A percentile compares a stretch with the other conserved stretches of the same genome.
phyloP scores from a whole-genome alignment of 35 echinoderm and acorn worm species.

The Amphiura filiformis region DNA sequence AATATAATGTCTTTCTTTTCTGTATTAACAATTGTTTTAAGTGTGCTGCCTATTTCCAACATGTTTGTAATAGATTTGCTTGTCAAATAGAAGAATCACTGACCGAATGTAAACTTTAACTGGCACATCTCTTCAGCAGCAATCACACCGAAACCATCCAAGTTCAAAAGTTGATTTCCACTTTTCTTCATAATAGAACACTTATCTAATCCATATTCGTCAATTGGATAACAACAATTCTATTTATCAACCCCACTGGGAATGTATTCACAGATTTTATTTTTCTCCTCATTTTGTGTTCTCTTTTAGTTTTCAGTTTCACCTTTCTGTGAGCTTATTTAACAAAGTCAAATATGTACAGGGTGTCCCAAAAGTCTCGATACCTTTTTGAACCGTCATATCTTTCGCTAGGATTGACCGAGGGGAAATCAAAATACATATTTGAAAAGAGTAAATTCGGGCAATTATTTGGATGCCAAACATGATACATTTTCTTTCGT shows the following conservation, averaged over 20 bases:
- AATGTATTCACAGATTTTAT: background rate
- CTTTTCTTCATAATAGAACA: background rate
- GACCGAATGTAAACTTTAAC: slow-evolving; percentile 8
- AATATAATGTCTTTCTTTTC: no score
- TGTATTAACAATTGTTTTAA: no score
- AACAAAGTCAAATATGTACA: no score
- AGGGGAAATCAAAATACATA: no score
- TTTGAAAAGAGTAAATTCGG: no score
- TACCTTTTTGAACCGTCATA: no score
- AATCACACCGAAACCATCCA: background rate
- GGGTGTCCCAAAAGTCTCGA: no score
- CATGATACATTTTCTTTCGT: no score
- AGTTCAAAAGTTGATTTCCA: slow-evolving; percentile 8
- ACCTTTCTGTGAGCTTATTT: background rate
- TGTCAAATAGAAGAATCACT: background rate
- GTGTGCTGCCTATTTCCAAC: no score
- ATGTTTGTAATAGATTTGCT: no score
- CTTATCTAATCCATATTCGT: background rate
- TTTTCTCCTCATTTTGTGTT: background rate
- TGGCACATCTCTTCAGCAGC: background rate
- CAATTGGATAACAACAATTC: background rate
- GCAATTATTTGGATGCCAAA: no score
- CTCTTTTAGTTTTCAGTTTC: background rate
- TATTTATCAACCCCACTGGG: background rate
- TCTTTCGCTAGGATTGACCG: no score